Base-by-base conservation (phyloP, 2,113 vertebrate species). In the Poeciliopsis occidentalis region DNA sequence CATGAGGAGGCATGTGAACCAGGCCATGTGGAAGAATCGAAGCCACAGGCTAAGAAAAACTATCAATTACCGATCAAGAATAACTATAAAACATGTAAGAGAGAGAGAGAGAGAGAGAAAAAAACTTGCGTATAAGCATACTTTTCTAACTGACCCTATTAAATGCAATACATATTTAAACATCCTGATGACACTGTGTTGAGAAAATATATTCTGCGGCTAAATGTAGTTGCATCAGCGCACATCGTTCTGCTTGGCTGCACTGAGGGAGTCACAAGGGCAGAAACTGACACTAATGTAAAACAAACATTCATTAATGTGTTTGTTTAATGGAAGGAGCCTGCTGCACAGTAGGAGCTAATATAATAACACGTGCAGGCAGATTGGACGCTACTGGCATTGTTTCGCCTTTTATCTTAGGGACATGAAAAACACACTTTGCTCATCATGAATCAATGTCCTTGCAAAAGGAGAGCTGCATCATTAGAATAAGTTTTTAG, bases 211-310 rank as follows among this genome's bases (percentile, higher is more conserved):
- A 62, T 37, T 69, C 60, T 79, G 65, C 32, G 67, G 51, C 37
- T 78, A 84, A 71, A 65, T 68, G 27, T 37, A n/a, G 34, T 26
- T 31, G 72, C 78, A 61, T 76, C 31, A 27, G 71, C 65, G 73
- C 61, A 44, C 71, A 69, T 61, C 4, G 27, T 89, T 87, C 82
- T 71, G 90, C 67, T 77, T 64, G 83, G 82, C 80, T 82, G 90
- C 88, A 76, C 90, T 3, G 4, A 15, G 69, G 72, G 67, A 79
- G 61, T 73, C 87, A 91, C 66, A 8, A 60, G 85, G 81, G 87
- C 88, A 89, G 86, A 85, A 87, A 93, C 87, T 90, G 91, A 92
- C 89, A 91, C 91, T 93, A 91, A 93, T 91, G 90, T 83, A 88
- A 93, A 91, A 92, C 87, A 87, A 93, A 93, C 91, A 88, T 79